Evolutionary conservation across 2,113 vertebrate genomes (phyloP), one percentile per base, ranked within the genome.

Genomic region (Gymnobelideus leadbeateri): DNA sequence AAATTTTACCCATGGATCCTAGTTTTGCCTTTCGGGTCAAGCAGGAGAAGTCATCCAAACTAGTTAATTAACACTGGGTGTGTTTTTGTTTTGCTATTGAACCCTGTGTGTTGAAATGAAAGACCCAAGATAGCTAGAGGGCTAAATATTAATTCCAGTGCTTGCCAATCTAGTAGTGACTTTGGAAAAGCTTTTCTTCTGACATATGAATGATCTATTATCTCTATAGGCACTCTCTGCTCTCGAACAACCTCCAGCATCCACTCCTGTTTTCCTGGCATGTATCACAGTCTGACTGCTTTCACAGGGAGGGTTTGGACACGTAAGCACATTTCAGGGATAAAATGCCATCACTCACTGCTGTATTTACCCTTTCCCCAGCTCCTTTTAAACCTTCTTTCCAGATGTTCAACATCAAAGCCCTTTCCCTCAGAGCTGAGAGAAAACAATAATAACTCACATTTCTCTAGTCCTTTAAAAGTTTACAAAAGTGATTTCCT

Each of bases 281-380:
- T 43, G 37, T 84, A 43, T 84, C n/a, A 84, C 68, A 84, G 68
- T 84, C 89, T 50, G 89, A 47, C 89, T 90, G 89, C 89, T 49
- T 90, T 47, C 28, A 31, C 14, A 51, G 89, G 49, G 49, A 90
- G 25, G 26, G 46, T 47, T 47, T 31, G 89, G 46, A 90, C 89
- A 90, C 89, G 89, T 90, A 90, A 90, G 46, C 89, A 90, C 89
- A 90, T 90, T 90, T 90, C 89, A 90, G 89, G 46, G 89, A 26
- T 90, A 90, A 90, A 47, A 90, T 90, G 89, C 89, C 89, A 90
- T 90, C 89, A 90, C 89, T 90, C 47, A 90, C 47, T 90, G 89
- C 89, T 47, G 89, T 90, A 51, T 90, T 90, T 90, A 90, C 49
- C 89, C 89, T 51, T 90, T 90, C 89, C 49, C 89, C 26, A 90